Evolutionary conservation across 2,888 invertebrate species (phyloP), one percentile per base, ranked within the genome.

Genomic region (Homarus gammarus): DNA sequence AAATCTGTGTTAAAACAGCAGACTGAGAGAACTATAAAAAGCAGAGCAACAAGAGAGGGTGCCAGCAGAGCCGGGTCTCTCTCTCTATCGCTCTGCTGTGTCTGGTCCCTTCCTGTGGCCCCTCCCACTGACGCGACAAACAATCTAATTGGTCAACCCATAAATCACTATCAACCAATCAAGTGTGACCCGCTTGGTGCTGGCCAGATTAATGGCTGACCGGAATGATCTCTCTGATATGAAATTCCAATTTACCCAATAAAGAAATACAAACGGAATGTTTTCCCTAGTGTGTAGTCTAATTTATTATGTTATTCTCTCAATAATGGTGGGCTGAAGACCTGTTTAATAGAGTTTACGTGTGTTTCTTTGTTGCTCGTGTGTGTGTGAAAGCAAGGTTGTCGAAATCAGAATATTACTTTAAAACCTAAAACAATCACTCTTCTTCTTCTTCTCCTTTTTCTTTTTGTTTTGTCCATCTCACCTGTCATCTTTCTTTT

Each of bases 111-210:
- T 40, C 77, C 36, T n/a, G n/a, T 77, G 70, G 88, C 88, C 88
- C 88, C 88, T 83, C 88, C 88, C 88, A 88, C 88, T 68, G 83
- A 75, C 88, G 88, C 88, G 88, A 88, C 88, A 88, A 88, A 88
- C 88, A 88, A 88, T 88, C 88, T 88, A 88, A 88, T 88, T 88
- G 88, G 88, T 88, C 77, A 72, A 75, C 68, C 88, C 83, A 88
- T 88, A 88, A 88, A 88, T 88, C 88, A 88, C 88, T 77, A 88
- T 88, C 88, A 88, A 75, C 88, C 88, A 88, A 88, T 88, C 88
- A 88, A 88, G 88, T 88, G 88, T 88, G 88, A 88, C 88, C 78
- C 77, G 88, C 88, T 72, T 64, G 75, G 83, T 83, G 83, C 83
- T 77, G 83, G 44, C 88, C 83, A 64, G 88, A 88, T 88, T 88